Evolutionary conservation across 1,140 invertebrate species (phyloP).

Genomic region (Tetramorium simillimum): DNA sequence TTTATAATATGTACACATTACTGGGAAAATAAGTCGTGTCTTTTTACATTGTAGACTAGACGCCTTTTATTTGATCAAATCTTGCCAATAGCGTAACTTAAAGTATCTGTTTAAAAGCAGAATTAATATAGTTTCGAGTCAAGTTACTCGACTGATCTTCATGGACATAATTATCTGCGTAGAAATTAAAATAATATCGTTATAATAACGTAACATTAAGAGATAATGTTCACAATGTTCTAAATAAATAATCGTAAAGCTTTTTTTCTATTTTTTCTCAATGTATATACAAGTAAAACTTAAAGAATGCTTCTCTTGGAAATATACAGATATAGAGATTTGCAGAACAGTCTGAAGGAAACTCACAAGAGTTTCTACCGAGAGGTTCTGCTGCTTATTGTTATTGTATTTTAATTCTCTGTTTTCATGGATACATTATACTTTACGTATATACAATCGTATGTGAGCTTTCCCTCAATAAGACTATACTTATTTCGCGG

Average conservation of each 20-base stretch:
- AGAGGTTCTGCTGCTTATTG: neutral
- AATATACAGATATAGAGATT: neutral
- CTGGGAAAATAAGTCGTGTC: neutral
- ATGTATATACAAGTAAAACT: neutral
- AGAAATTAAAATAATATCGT: neutral
- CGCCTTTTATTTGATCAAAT: constrained; percentile 15
- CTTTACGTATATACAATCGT: constrained; percentile 13
- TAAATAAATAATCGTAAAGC: constrained; percentile 5
- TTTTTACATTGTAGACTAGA: constrained; percentile 12
- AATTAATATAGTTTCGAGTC: neutral
- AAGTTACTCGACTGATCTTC: neutral
- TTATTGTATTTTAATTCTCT: neutral
- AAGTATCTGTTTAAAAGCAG: neutral
- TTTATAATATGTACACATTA: neutral
- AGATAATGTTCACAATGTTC: neutral
- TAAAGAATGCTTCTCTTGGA: constrained; percentile 1
- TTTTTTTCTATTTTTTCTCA: neutral
- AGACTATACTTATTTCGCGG: neutral
- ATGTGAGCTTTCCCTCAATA: neutral
- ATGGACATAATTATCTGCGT: neutral
- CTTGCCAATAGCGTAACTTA: neutral
- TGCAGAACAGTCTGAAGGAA: neutral
- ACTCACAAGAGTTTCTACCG: neutral
- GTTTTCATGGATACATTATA: neutral
- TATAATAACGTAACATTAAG: neutral